A percentile compares a stretch with the other conserved stretches of the same genome.
phyloP scores from a whole-genome alignment of 2,113 vertebrate species.

The Lophotis ruficrista region DNA sequence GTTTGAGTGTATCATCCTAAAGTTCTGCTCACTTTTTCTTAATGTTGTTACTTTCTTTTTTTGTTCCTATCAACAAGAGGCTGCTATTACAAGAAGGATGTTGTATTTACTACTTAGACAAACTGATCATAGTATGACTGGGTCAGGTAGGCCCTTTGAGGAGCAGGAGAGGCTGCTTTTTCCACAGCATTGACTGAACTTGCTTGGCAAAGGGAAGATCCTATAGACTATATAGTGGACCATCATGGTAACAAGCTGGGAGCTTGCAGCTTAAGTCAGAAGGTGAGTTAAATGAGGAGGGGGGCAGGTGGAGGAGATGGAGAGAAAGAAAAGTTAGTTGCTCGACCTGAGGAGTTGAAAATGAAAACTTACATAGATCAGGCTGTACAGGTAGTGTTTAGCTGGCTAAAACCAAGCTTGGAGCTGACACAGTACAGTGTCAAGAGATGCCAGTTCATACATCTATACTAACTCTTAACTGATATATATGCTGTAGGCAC shows the following conservation, averaged over 20 bases:
- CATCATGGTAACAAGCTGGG: background rate
- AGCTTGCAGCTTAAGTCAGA: background rate
- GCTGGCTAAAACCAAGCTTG: background rate
- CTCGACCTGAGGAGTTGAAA: background rate
- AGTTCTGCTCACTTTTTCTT: background rate
- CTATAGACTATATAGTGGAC: background rate
- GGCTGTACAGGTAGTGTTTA: background rate
- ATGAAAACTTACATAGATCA: background rate
- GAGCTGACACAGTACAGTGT: background rate
- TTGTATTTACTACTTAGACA: background rate
- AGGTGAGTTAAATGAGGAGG: background rate
- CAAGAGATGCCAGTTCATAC: background rate
- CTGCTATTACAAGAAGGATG: background rate
- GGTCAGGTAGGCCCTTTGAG: background rate
- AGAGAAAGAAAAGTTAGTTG: background rate
- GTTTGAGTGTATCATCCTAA: background rate
- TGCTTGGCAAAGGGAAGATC: background rate
- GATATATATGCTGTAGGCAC: background rate
- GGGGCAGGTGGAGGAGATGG: background rate
- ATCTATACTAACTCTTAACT: background rate
- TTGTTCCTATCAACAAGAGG: background rate
- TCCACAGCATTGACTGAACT: background rate
- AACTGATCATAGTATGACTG: background rate
- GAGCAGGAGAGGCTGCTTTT: background rate
- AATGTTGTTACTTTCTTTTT: background rate